Conservation (phyloP, 2,113 vertebrate species). For the Numida meleagris region DNA sequence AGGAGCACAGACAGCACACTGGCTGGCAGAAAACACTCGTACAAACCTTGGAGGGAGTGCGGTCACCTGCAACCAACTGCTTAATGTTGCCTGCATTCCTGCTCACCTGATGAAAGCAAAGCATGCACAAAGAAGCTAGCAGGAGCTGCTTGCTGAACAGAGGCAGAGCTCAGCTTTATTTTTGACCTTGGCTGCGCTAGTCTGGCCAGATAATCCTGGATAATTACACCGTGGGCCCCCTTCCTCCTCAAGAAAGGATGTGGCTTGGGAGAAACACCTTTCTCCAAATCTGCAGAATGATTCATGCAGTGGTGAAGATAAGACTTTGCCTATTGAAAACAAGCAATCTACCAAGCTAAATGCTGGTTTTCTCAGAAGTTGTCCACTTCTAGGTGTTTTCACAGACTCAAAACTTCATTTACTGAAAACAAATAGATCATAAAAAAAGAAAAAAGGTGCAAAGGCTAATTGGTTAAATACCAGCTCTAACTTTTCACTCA, state of each 20-base stretch:
- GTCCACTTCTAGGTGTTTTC: background rate
- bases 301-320: background rate
- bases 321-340: background rate
- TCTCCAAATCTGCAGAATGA: background rate
- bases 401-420: background rate
- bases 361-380: background rate
- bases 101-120: background rate
- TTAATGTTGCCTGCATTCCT: background rate
- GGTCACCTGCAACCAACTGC: rapidly evolving
- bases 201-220: background rate
- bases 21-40: background rate
- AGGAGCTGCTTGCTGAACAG: background rate
- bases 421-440: background rate
- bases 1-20: background rate
- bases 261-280: background rate
- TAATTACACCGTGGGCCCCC: background rate
- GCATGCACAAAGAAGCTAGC: background rate
- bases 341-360: background rate
- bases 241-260: background rate
- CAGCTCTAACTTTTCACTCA: background rate
- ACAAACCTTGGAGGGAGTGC: background rate
- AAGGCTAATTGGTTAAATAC: background rate
- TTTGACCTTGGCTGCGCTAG: background rate
- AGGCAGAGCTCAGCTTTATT: background rate
- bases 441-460: background rate